A percentile compares a stretch with the other conserved stretches of the same genome.
Conservation (phyloP, 2,888 invertebrate genomes). For the Ophonus ardosiacus region DNA sequence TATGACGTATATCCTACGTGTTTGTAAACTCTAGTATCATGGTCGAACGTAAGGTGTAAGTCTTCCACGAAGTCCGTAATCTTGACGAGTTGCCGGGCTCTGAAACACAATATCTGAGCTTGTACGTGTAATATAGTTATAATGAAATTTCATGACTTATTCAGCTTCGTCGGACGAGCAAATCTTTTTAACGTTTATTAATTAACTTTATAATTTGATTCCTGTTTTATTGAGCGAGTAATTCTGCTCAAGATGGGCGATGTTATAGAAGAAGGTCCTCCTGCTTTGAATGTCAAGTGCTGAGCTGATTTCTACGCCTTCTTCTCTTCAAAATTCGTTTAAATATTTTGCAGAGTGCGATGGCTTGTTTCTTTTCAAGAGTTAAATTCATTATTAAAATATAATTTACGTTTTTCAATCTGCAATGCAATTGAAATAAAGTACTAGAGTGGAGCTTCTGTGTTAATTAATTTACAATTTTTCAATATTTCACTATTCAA, state of each 20-base stretch:
- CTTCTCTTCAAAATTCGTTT: conserved; percentile 22
- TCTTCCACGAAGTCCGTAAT: background rate
- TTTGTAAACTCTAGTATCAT: background rate
- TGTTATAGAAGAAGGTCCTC: background rate
- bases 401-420: background rate
- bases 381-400: conserved; percentile 26
- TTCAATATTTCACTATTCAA: background rate
- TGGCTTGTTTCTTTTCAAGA: conserved; percentile 21
- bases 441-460: background rate
- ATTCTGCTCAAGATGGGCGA: background rate
- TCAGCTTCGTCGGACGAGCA: conserved; percentile 3
- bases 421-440: background rate
- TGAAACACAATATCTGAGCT: background rate
- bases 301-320: background rate
- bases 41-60: too few relatives aligned
- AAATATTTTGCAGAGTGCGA: conserved; percentile 28
- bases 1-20: background rate
- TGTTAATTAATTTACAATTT: background rate
- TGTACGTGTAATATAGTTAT: conserved; percentile 23
- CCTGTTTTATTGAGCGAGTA: conserved; percentile 55
- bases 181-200: conserved; percentile 54
- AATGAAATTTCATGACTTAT: conserved; percentile 39
- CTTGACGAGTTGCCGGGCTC: background rate
- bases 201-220: conserved; percentile 60
- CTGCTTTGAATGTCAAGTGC: conserved; percentile 40